Evolutionary conservation across 1,140 invertebrate species (phyloP).

Genomic region (Aphelinus atriplicis): DNA sequence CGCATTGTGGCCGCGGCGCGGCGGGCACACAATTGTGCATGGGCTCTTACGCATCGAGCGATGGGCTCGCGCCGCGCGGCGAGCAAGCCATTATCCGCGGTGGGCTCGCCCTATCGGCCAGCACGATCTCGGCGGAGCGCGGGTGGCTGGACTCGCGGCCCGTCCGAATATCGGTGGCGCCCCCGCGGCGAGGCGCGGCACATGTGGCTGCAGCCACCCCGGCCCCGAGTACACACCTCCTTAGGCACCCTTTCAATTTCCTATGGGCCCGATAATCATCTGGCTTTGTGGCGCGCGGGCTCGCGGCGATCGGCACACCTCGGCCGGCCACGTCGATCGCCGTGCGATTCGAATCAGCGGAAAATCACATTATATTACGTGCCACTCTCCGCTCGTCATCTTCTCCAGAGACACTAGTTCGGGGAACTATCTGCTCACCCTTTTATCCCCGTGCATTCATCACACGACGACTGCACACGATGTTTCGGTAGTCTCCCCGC

Average conservation of each 20-base stretch:
- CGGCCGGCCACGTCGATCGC: neutral
- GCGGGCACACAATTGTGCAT: too few species aligned
- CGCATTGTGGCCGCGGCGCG: too few species aligned
- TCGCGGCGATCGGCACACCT: neutral
- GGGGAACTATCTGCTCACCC: too few species aligned
- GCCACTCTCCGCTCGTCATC: too few species aligned
- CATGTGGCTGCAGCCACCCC: neutral
- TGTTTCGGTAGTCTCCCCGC: constrained; percentile 41
- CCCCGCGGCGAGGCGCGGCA: neutral
- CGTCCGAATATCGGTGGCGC: neutral
- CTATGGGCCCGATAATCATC: constrained; percentile 63
- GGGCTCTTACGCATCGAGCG: too few species aligned
- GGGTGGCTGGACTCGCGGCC: neutral
- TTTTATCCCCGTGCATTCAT: too few species aligned
- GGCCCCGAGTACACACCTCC: constrained; percentile 55
- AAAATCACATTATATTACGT: neutral
- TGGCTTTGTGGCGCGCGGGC: constrained; percentile 22
- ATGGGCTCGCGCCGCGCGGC: neutral
- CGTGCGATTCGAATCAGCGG: neutral
- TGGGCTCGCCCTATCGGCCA: neutral
- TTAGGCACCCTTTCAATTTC: constrained; percentile 64
- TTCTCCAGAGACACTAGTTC: neutral
- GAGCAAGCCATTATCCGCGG: neutral
- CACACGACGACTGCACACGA: constrained; percentile 14
- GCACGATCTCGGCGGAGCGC: neutral